Base-by-base conservation (phyloP, 2,888 invertebrate species). In the Oligia strigilis region DNA sequence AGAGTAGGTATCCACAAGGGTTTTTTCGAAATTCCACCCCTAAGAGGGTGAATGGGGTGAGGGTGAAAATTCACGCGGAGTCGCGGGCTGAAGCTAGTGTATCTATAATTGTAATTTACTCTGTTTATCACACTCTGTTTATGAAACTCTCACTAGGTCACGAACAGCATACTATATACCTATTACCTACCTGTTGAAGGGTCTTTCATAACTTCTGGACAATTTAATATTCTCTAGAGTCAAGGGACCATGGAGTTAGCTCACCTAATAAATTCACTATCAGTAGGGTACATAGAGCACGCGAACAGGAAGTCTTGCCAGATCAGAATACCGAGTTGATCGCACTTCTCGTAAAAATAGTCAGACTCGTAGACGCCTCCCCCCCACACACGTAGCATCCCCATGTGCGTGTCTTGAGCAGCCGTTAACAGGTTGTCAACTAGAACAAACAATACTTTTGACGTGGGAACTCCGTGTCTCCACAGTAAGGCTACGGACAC, bases 301-400 rank as follows among this genome's bases (percentile, higher is more conserved):
- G 99, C 99, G 94, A 99, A 99, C 98, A 99, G 99, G 92, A 99
- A 98, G 94, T 99, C 99, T 94, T 99, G 99, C 99, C 99, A 99
- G 77, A 99, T 98, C 91, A 99, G 97, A 71, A 99, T 98, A 1
- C 99, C 99, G 73, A 98, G 96, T 92, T 98, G 97, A 93, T 99
- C 99, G 77, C 99, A 99, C 60, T 98, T 93, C 84, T 98, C 97
- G 93, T 99, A 99, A 94, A 99, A 99, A 79, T 97, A 97, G 88
- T 99, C 98, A 0, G 98, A 98, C 93, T 99, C 99, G 92, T 99
- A 99, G 0, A 99, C 96, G 0, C 99, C 99, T n/a, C 99, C 99
- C 49, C 99, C 99, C 99, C 99, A 99, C 2, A 99, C 98, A n/a
- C 99, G 97, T 23, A 99, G 95, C 98, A 99, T 99, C 91, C 99